These are phyloP conservation scores for Sebastes wilsoni DNA, from an alignment of 2,797 vertebrate genomes.

Conservation along the genomic window DNA sequence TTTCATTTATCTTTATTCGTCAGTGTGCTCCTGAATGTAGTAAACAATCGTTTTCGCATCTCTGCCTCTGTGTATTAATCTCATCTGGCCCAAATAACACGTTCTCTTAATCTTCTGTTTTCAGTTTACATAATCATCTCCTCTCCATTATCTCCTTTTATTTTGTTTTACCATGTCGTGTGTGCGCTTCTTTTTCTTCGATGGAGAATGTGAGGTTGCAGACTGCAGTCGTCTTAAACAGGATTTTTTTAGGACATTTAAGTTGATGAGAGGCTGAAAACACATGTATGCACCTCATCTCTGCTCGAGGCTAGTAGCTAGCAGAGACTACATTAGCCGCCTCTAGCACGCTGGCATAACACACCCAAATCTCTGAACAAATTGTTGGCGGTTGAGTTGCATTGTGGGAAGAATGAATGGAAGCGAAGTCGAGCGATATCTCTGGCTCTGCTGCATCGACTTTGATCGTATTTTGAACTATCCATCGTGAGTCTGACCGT, in stretches of 20 bases:
- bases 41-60: neutral
- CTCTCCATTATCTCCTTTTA: neutral
- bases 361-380: neutral
- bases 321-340: neutral
- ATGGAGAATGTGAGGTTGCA: neutral
- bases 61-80: neutral
- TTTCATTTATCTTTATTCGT: neutral
- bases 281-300: neutral
- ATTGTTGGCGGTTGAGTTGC: neutral
- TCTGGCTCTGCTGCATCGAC: neutral
- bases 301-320: neutral
- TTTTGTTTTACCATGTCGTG: neutral
- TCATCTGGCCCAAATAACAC: constrained; percentile 7
- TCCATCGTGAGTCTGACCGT: neutral
- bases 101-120: neutral
- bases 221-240: neutral
- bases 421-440: neutral
- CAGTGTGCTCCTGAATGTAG: neutral
- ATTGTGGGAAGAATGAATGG: neutral
- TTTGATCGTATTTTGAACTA: neutral
- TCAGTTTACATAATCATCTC: neutral
- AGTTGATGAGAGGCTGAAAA: neutral
- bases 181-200: neutral
- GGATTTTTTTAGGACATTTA: neutral
- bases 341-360: neutral